Base-by-base conservation (phyloP, 1,140 invertebrate species). In the Dolichoris vasculosae region DNA sequence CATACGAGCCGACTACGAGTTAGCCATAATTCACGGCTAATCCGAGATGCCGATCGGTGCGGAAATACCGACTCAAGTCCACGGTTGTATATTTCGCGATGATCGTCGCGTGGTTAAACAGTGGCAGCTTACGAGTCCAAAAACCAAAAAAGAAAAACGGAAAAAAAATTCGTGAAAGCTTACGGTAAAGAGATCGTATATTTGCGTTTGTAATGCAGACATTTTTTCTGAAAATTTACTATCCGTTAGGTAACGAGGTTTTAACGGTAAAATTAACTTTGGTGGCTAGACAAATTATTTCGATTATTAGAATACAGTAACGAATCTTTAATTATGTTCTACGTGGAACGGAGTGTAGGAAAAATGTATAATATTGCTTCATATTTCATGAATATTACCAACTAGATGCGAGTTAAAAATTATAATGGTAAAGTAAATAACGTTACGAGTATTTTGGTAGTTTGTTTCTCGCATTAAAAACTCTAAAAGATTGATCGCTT, bases 11-110 rank as follows among this genome's bases (percentile, higher is more conserved):
- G 64, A 9, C 69, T 32, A 43, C 82, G 46, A 51, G 43, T 81
- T 59, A 9, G 43, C 71, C 55, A 87, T 87, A 89, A 88, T 86
- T 89, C 86, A 84, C 38, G 51, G 51, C 86, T 71, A 83, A 80
- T 83, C 83, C 73, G 79, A 55, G 82, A 77, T 35, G 73, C 75
- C 78, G 46, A 89, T 88, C 51, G 69, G 20, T 30, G 26, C 40
- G 30, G 64, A 75, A 43, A 46, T 40, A 43, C 55, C 69, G 63
- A 35, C 84, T 82, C 59, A 69, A 38, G 13, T 38, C 67, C 30
- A 35, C 64, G 63, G 76, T 26, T 75, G 63, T 81, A 51, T 59
- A n/a, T 64, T 79, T 23, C 35, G 6, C 40, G 79, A 26, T 75
- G 81, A 75, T 75, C 51, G 35, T 59, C 38, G 69, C 43, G 75